Base-by-base conservation (phyloP, 2,888 invertebrate species). In the Volucella bombylans region DNA sequence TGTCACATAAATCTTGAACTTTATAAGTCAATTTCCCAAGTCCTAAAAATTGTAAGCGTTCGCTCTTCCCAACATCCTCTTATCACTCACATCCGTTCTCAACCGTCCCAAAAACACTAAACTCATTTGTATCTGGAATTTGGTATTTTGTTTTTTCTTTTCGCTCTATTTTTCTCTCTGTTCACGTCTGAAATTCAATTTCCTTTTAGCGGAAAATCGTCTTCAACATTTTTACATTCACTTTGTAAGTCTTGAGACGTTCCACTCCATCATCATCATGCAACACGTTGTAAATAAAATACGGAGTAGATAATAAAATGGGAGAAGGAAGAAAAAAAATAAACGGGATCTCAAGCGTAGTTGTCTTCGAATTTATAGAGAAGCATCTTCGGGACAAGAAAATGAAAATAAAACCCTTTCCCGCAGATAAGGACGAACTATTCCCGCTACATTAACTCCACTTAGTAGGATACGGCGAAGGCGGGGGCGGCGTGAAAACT, bases 201-300 rank as follows among this genome's bases (percentile, higher is more conserved):
- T 83, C 79, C 83, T 83, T 76, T 67, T 23, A 62, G 61, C 65
- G 80, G 83, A 69, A 83, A 74, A 83, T 76, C 65, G 64, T 83
- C 65, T 59, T 79, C 50, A 38, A 65, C 49, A 76, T 76, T 76
- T 80, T 15, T 47, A 49, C 57, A 76, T 78, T 82, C 6, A 31
- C 31, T 39, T 41, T 54, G 23, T 23, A n/a, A 71, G 50, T 61
- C 50, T 49, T 31, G 4, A 31, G 31, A 6, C 52, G 74, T 59
- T 74, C 61, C 61, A 74, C 64, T 83, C 43, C 73, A 73, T 83
- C 79, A 79, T 52, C 82, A 67, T 72, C 41, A 23, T 50, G 80
- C 80, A 83, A 79, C 83, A 71, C 61, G 79, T 80, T 80, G 74
- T 80, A 74, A 71, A 69, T 71, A 50, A 64, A 69, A 62, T 64